Base-by-base conservation (phyloP, 2,888 invertebrate genomes). In the Priocnemis perturbator region DNA sequence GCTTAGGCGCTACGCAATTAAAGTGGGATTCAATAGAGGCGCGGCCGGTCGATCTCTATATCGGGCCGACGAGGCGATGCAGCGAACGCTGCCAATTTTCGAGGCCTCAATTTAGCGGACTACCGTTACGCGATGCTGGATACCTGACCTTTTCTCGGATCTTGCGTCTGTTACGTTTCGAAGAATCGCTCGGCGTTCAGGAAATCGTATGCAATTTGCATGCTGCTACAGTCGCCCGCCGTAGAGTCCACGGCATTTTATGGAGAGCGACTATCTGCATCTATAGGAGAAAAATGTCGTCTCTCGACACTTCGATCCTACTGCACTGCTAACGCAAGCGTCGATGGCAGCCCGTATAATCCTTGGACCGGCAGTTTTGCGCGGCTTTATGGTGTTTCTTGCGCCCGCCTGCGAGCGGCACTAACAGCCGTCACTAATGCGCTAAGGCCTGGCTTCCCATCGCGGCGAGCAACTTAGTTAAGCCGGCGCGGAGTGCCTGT, bases 381-480 rank as follows among this genome's bases (percentile, higher is more conserved):
- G 60, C 71, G 63, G 65, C 61, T 80, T 78, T 73, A 80, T 73
- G 81, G 73, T 69, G 70, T 80, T 80, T 81, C 78, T 80, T 81
- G 81, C 74, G 69, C 71, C 76, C 57, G 69, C 64, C 55, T 58
- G 64, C 60, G 65, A 70, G 30, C 58, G 57, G 64, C 69, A 67
- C 74, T 81, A 80, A 80, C 78, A 73, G 73, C 70, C 78, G 73
- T 77, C 73, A 69, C 79, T 80, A 80, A 79, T 79, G 71, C 78
- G 57, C 67, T 62, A 52, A 65, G 60, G 76, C 67, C 61, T 57
- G 50, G 45, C n/a, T 56, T 23, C 14, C 47, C 37, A 37, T 9
- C 37, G 26, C 37, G 47, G 67, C 62, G 48, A 50, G 66, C 59
- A 57, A 67, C 67, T 61, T 53, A 56, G 23, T 37, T 44, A 26